A percentile compares a stretch with the other conserved stretches of the same genome.
Evolutionary conservation across 2,888 invertebrate genomes (phyloP).

Genomic region (Disparrhopalites patrizii): DNA sequence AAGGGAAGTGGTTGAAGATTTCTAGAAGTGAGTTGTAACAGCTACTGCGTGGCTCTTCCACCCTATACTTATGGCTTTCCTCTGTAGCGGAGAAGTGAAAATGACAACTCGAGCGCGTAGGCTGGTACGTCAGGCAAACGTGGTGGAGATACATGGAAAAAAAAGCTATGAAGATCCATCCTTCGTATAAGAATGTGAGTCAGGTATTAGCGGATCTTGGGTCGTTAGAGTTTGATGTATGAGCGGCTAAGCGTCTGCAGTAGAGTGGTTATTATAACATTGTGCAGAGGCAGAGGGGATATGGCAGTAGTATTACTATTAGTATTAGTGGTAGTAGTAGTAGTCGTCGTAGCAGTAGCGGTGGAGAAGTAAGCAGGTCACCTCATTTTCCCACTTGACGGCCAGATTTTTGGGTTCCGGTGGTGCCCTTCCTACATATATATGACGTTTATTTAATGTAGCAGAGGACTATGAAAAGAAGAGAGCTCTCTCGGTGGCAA

Average conservation of each 20-base stretch:
- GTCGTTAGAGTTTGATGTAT: not conserved
- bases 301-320: slow-evolving; percentile 1
- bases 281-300: slow-evolving; percentile 1
- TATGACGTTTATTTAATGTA: not conserved
- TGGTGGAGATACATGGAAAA: too few relatives aligned
- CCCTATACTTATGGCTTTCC: too few relatives aligned
- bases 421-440: slow-evolving; percentile 25
- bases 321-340: not conserved
- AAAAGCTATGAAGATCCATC: too few relatives aligned
- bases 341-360: too few relatives aligned
- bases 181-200: not conserved
- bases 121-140: too few relatives aligned
- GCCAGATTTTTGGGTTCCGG: slow-evolving; percentile 30
- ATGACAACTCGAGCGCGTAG: not conserved
- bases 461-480: too few relatives aligned
- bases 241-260: not conserved
- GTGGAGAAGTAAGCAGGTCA: slow-evolving; percentile 41
- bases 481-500: not conserved
- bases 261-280: slow-evolving; percentile 3
- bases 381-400: slow-evolving; percentile 38
- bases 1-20: too few relatives aligned
- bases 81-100: too few relatives aligned
- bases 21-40: too few relatives aligned
- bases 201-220: not conserved
- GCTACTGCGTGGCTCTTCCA: too few relatives aligned